Evolutionary conservation across 1,140 invertebrate genomes (phyloP).

Genomic region (Lepeophtheirus salmonis): DNA sequence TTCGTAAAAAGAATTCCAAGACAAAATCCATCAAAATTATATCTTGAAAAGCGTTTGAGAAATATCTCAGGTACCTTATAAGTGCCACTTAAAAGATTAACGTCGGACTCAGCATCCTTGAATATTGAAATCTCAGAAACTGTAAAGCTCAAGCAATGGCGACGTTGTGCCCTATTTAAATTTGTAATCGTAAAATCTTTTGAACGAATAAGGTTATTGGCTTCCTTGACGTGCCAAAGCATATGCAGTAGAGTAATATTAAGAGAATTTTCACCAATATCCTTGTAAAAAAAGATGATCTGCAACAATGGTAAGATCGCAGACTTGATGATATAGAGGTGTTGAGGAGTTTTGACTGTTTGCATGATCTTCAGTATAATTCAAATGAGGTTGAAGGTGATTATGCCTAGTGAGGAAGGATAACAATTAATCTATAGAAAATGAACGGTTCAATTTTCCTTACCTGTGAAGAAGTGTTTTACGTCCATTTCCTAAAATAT

Average conservation of each 20-base stretch:
- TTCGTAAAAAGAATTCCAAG: constrained; percentile 13
- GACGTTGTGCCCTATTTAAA: background rate
- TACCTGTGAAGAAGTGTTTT: background rate
- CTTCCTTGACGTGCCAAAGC: constrained; percentile 11
- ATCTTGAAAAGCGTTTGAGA: constrained; percentile 9
- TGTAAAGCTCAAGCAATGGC: constrained; percentile 8
- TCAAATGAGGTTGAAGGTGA: background rate
- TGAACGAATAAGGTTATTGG: background rate
- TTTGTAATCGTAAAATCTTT: constrained; percentile 4
- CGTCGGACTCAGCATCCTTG: background rate
- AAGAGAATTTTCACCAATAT: background rate
- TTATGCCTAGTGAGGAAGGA: background rate
- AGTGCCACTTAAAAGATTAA: constrained; percentile 6
- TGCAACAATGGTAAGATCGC: constrained; percentile 12
- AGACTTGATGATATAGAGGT: background rate
- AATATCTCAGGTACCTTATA: constrained; percentile 4
- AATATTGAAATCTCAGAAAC: constrained; percentile 10
- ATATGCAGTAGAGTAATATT: constrained; percentile 6
- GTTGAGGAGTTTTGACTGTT: background rate
- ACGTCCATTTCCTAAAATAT: constrained; percentile 8
- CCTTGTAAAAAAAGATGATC: constrained; percentile 8
- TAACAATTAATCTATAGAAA: no score
- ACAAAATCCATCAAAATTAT: constrained; percentile 16
- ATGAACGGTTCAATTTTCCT: background rate
- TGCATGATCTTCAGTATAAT: background rate